Conservation (phyloP, 2,797 vertebrate genomes). For the Distichodus sexfasciatus region DNA sequence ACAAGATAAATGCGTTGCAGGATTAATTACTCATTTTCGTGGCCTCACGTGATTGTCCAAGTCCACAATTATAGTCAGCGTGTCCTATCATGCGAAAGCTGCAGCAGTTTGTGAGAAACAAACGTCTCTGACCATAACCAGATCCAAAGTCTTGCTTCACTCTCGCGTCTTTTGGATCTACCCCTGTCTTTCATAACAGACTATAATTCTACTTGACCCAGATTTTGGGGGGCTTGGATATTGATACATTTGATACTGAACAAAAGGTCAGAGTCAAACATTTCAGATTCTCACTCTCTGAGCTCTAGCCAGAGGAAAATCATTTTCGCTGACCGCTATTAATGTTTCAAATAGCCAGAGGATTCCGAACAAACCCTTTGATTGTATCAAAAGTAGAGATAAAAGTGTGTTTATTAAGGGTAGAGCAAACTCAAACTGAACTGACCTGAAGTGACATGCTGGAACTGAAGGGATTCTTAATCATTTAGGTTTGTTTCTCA, state of each 20-base stretch:
- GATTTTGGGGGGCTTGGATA: conserved; percentile 31
- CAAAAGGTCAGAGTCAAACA: conserved; percentile 41
- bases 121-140: conserved; percentile 51
- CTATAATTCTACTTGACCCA: conserved; percentile 32
- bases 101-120: conserved; percentile 12
- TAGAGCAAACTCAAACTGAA: too few relatives aligned
- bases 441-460: too few relatives aligned
- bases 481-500: too few relatives aligned
- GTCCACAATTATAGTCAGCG: neutral
- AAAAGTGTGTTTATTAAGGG: neutral
- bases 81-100: neutral
- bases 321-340: neutral
- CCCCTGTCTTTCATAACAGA: conserved; percentile 28
- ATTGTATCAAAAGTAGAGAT: too few relatives aligned
- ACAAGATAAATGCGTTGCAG: neutral
- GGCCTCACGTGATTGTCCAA: neutral
- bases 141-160: conserved; percentile 49
- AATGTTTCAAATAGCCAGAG: neutral
- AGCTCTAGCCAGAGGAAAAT: neutral
- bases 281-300: conserved; percentile 15
- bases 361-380: too few relatives aligned
- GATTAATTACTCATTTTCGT: conserved; percentile 2
- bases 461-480: too few relatives aligned
- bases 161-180: conserved; percentile 31
- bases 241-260: conserved; percentile 45